phyloP scores from a whole-genome alignment of 2,888 invertebrate genomes.

The Hydrotaea cyrtoneurina region DNA sequence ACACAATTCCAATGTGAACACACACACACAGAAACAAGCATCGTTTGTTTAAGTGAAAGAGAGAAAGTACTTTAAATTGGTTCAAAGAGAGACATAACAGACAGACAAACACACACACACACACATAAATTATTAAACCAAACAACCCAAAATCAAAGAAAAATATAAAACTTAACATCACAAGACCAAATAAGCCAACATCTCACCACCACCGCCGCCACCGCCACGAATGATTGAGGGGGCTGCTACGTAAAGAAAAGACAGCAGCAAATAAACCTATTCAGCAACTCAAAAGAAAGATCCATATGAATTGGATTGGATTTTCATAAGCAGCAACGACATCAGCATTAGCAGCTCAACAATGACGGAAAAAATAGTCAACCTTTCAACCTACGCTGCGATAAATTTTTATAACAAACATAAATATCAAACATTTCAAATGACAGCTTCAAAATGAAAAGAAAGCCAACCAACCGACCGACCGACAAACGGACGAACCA shows the following conservation, averaged over 20 bases:
- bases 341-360: constrained; percentile 5
- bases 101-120: constrained; percentile 23
- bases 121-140: constrained; percentile 20
- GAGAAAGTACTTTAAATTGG: constrained; percentile 39
- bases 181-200: constrained; percentile 33
- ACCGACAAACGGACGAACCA: constrained; percentile 20
- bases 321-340: constrained; percentile 35
- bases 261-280: background rate
- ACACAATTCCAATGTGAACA: background rate
- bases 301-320: constrained; percentile 28
- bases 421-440: constrained; percentile 61
- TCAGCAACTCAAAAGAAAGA: constrained; percentile 17
- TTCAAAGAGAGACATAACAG: background rate
- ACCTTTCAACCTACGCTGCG: constrained; percentile 66
- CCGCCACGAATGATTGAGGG: background rate
- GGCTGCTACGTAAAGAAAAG: constrained; percentile 21
- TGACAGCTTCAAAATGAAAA: constrained; percentile 60
- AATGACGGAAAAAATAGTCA: constrained; percentile 41
- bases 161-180: background rate
- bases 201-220: background rate
- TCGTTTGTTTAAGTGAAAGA: background rate
- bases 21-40: background rate
- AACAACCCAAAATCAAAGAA: background rate
- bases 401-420: constrained; percentile 62
- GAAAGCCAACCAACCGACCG: constrained; percentile 51